Base-by-base conservation (phyloP, 2,113 vertebrate species). In the Aegotheles bennettii region DNA sequence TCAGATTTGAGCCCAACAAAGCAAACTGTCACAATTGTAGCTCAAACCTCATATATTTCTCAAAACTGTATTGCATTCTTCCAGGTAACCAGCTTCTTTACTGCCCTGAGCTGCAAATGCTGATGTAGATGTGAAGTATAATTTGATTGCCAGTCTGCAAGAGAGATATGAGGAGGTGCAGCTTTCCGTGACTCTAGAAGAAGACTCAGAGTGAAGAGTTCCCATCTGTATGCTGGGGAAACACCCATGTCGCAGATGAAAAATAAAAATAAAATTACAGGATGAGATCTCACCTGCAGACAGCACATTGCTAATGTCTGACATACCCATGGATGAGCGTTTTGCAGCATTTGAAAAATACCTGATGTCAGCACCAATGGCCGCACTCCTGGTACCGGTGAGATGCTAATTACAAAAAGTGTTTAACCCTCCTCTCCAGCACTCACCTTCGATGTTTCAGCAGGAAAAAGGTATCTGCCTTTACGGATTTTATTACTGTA, bases 241-340 rank as follows among this genome's bases (percentile, higher is more conserved):
- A 47, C 5, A 38, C 7, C 25, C 17, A 3, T 5, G 31, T 23
- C 43, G 47, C 24, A 64, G 35, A 10, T 47, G 63, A 53, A 54
- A 38, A 60, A 43, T 29, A 42, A 68, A 80, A 68, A 79, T 11
- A 50, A 35, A 33, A 53, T 65, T 8, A 25, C 15, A 31, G 31
- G 29, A 47, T 48, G 48, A 68, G 68, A 50, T 42, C 13, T 77
- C 17, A 10, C 0, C 0, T 67, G 42, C 53, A 61, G 47, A n/a
- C 31, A 53, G 23, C 9, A 19, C 6, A 3, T 29, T 45, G 51
- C 21, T 42, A 48, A 17, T 1, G 1, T 43, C 48, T 69, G 48
- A 54, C 18, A 7, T 35, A 17, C 8, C 17, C 20, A 21, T 0
- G 0, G 20, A 7, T 11, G 8, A 48, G 24, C 3, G 16, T 43